Conservation (phyloP, 2,888 invertebrate genomes). For the Drosophila histrio region DNA sequence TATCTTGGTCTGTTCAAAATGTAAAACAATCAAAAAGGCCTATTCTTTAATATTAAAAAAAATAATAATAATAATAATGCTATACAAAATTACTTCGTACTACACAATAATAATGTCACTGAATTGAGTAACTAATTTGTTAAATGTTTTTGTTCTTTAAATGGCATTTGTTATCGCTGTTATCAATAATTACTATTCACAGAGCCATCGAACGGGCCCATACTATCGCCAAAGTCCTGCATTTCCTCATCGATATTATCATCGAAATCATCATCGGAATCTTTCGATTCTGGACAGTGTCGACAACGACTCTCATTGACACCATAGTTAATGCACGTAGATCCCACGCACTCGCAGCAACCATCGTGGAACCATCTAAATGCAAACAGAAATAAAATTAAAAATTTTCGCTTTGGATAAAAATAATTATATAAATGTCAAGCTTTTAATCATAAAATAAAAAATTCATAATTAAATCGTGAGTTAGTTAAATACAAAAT, state of each 20-base stretch:
- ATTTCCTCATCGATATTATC: constrained; percentile 82
- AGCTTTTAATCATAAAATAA: background rate
- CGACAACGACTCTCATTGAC: constrained; percentile 92
- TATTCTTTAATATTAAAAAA: constrained; percentile 47
- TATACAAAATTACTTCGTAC: constrained; percentile 78
- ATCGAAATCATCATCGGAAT: constrained; percentile 85
- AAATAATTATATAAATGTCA: background rate
- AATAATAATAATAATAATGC: constrained; percentile 71
- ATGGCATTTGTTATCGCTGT: constrained; percentile 64
- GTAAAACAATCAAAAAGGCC: constrained; percentile 60
- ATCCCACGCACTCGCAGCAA: constrained; percentile 96
- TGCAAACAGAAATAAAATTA: background rate
- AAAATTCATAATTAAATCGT: no score
- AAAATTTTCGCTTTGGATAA: no score
- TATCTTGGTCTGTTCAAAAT: constrained; percentile 48
- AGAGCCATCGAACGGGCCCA: constrained; percentile 84
- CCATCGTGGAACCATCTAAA: constrained; percentile 95
- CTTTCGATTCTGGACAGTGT: constrained; percentile 88
- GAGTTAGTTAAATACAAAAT: no score
- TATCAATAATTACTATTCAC: constrained; percentile 80
- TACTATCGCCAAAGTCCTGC: constrained; percentile 87
- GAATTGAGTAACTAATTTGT: constrained; percentile 75
- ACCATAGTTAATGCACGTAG: constrained; percentile 94
- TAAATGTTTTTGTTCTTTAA: constrained; percentile 58
- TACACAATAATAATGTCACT: constrained; percentile 78